Conservation (phyloP, 2,888 invertebrate species). For the Zeuzera pyrina region DNA sequence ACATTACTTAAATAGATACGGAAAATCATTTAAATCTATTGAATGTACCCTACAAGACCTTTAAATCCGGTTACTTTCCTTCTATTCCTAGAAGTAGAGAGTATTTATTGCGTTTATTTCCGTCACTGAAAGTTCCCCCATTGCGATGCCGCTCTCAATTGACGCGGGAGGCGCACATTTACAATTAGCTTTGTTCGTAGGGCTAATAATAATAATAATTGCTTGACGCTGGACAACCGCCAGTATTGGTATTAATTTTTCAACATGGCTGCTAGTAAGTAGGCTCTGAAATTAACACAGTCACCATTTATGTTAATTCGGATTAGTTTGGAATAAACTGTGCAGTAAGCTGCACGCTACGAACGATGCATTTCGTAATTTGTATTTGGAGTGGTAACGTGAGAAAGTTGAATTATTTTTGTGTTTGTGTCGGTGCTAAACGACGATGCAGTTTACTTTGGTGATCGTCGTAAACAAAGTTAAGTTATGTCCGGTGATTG, state of each 20-base stretch:
- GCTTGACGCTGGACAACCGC: constrained; percentile 39
- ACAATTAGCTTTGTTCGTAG: constrained; percentile 63
- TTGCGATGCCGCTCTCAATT: constrained; percentile 54
- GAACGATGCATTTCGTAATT: constrained; percentile 54
- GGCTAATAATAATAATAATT: constrained; percentile 55
- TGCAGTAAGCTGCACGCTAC: constrained; percentile 50
- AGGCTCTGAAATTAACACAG: constrained; percentile 50
- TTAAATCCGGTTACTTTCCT: no score
- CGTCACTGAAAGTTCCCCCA: constrained; percentile 62
- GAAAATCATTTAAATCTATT: no score
- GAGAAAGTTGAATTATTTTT: constrained; percentile 39
- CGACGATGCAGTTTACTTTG: constrained; percentile 65
- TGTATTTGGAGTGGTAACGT: constrained; percentile 33
- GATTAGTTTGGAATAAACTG: constrained; percentile 58
- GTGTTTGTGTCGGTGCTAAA: constrained; percentile 36
- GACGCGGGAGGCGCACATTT: constrained; percentile 64
- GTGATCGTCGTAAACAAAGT: constrained; percentile 66
- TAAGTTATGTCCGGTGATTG: constrained; percentile 54
- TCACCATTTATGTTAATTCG: constrained; percentile 59
- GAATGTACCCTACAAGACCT: no score
- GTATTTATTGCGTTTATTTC: constrained; percentile 60
- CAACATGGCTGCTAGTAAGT: constrained; percentile 35
- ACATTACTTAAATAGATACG: background rate
- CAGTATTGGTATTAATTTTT: constrained; percentile 52
- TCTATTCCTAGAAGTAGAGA: constrained; percentile 59